Base-by-base conservation (phyloP, 2,888 invertebrate species). In the Brachypterus glaber region DNA sequence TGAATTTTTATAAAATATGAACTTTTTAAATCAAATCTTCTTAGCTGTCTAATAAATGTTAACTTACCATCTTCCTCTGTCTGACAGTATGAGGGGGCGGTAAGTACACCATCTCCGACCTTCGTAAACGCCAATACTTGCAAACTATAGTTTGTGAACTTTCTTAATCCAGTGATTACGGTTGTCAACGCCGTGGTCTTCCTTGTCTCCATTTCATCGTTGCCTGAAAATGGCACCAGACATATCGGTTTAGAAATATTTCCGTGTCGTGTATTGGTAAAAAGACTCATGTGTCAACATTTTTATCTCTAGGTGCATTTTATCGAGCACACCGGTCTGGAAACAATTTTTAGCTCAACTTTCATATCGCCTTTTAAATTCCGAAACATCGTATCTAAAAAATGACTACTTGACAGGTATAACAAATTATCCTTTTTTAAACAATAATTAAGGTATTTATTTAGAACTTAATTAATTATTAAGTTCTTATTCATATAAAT, bases 71-170 rank as follows among this genome's bases (percentile, higher is more conserved):
- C 86, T 68, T 86, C 84, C 51, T 82, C 79, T 2, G 86, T 87
- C 52, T 76, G 76, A 54, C 86, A 83, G 58, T 73, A 82, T 21
- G 78, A 70, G 0, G 82, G 73, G 43, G 72, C 66, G 21, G 82
- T 79, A 39, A 77, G 63, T 3, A 76, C 72, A 2, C 86, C 86
- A 56, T 85, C 84, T 1, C 87, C 87, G 52, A 82, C 77, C 57
- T 82, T 72, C 0, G 86, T 87, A 60, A 74, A 83, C 1, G 86
- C 84, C 53, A 84, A 58, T 7, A 87, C 82, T 65, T 84, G 82
- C 42, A 87, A 71, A 57, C 83, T 85, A 63, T 87, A 87, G 64
- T 87, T 88, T 18, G 85, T 80, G 60, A 73, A 86, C 56, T 80
- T 82, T 53, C 79, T 72, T 43, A 88, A 67, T 3, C 77, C 77